A percentile compares a stretch with the other conserved stretches of the same genome.
These are phyloP conservation scores for Drosophila vallismaia DNA, from an alignment of 2,888 invertebrate species.

Conservation along the genomic window DNA sequence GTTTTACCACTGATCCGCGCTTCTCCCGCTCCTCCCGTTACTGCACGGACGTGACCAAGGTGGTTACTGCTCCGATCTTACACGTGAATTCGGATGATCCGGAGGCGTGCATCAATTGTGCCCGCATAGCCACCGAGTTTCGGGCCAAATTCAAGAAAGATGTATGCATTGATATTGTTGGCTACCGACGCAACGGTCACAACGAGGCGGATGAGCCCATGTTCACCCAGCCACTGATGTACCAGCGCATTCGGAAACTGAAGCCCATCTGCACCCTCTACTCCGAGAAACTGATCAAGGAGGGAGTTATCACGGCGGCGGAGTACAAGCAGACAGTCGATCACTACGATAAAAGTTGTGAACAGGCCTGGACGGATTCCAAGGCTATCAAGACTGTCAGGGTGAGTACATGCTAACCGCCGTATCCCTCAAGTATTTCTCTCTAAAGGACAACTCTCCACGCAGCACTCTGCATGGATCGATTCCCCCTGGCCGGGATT, in stretches of 20 bases:
- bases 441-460: not conserved
- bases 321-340: conserved; percentile 85
- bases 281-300: conserved; percentile 87
- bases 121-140: conserved; percentile 94
- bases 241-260: conserved; percentile 90
- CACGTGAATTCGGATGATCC: conserved; percentile 97
- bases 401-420: conserved; percentile 42
- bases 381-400: conserved; percentile 87
- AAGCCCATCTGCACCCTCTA: conserved; percentile 87
- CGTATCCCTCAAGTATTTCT: too few relatives aligned
- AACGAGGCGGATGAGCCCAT: conserved; percentile 97
- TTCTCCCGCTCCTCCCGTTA: conserved; percentile 93
- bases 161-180: conserved; percentile 92
- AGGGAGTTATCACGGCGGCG: conserved; percentile 88
- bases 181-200: conserved; percentile 94
- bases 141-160: conserved; percentile 92
- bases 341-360: conserved; percentile 83
- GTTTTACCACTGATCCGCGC: conserved; percentile 96
- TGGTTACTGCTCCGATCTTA: conserved; percentile 95
- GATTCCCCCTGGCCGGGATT: conserved; percentile 89
- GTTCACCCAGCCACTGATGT: conserved; percentile 97
- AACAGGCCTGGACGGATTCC: conserved; percentile 87
- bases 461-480: conserved; percentile 86
- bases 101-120: conserved; percentile 93
- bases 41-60: conserved; percentile 94